A percentile compares a stretch with the other conserved stretches of the same genome.
Conservation (phyloP, 2,113 vertebrate species). For the Equus przewalskii region DNA sequence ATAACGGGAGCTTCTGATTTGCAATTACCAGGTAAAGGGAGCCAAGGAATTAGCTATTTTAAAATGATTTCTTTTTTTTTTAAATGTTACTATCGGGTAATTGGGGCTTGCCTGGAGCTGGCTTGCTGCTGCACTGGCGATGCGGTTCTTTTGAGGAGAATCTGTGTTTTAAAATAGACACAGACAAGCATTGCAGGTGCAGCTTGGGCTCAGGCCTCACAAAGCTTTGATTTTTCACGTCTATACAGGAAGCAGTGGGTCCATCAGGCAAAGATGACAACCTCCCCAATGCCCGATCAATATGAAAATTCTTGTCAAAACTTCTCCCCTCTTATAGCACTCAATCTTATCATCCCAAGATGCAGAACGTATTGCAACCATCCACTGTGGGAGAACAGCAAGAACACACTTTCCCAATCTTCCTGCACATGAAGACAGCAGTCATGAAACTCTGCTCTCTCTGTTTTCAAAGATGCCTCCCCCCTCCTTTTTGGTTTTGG, state of each 20-base stretch:
- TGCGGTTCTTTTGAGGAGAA: conserved; percentile 55
- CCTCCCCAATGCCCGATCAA: background rate
- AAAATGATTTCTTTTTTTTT: conserved; percentile 51
- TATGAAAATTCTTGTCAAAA: background rate
- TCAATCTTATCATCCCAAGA: background rate
- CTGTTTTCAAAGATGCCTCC: background rate
- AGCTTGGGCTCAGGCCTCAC: conserved; percentile 15
- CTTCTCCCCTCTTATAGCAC: background rate
- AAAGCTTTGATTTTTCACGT: conserved; percentile 9
- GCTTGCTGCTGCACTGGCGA: conserved; percentile 38
- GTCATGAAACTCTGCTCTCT: background rate
- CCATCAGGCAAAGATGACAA: background rate
- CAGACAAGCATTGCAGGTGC: background rate
- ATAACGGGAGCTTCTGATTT: conserved; percentile 86
- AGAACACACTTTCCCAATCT: background rate
- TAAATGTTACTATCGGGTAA: conserved; percentile 56
- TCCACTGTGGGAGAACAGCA: background rate
- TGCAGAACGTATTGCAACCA: accelerated
- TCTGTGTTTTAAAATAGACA: conserved; percentile 54
- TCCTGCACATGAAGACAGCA: background rate
- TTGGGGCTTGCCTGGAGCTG: conserved; percentile 62
- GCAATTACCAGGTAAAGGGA: conserved; percentile 87
- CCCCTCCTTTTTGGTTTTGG: background rate
- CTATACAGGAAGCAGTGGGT: background rate
- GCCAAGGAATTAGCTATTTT: conserved; percentile 82